Evolutionary conservation across 37 sponge, comb jelly and placozoan genomes (phyloP).

Genomic region (Cliona cf. orientalis): DNA sequence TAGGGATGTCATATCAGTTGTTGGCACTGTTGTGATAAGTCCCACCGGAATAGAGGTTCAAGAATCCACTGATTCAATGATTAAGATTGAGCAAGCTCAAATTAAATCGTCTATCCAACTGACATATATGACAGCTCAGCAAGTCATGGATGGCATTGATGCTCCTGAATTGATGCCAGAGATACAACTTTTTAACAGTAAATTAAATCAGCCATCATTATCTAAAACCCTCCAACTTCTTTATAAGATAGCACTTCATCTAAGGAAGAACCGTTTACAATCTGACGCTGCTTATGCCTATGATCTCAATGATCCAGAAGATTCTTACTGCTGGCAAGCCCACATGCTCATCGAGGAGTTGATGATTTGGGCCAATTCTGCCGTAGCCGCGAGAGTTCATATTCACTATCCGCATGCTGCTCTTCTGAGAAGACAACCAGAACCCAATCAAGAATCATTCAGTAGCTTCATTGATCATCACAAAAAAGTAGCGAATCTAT

Average conservation of each 20-base stretch:
- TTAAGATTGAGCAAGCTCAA: constrained; percentile 22
- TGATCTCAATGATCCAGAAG: constrained; percentile 19
- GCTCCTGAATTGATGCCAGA: neutral
- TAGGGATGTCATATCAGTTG: constrained; percentile 32
- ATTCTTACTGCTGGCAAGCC: constrained; percentile 28
- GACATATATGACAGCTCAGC: constrained; percentile 57
- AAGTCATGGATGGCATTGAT: constrained; percentile 11
- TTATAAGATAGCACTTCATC: constrained; percentile 24
- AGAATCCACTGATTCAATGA: neutral
- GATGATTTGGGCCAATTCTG: constrained; percentile 77
- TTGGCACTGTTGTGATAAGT: constrained; percentile 13
- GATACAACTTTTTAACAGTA: neutral
- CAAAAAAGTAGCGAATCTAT: neutral
- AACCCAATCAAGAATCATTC: constrained; percentile 27
- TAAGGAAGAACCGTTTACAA: constrained; percentile 21
- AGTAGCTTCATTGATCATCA: neutral
- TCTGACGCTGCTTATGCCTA: constrained; percentile 24
- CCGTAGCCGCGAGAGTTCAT: constrained; percentile 33
- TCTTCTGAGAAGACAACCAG: constrained; percentile 40
- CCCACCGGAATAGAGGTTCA: neutral
- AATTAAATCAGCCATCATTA: constrained; percentile 11
- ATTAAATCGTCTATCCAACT: constrained; percentile 42
- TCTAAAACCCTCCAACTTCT: constrained; percentile 23
- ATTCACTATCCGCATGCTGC: constrained; percentile 7
- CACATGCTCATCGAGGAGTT: constrained; percentile 63